Evolutionary conservation across 1,140 invertebrate genomes (phyloP).

Genomic region (Augochlora pura): DNA sequence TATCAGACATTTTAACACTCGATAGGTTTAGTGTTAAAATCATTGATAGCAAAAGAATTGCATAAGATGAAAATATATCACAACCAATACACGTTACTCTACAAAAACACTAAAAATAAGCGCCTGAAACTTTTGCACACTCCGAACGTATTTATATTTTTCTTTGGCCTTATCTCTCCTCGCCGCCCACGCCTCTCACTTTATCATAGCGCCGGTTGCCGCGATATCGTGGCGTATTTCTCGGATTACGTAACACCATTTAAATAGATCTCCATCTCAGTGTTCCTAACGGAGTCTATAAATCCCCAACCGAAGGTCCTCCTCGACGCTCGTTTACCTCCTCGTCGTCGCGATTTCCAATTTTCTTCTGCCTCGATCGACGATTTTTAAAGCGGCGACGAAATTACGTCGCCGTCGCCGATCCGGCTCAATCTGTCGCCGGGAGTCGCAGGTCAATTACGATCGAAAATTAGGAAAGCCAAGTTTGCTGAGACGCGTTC

Average conservation of each 20-base stretch:
- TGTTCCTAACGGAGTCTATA: slow-evolving; percentile 6
- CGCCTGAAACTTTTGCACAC: too few species aligned
- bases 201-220: not conserved
- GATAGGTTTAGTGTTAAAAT: too few species aligned
- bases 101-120: too few species aligned
- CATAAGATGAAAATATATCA: too few species aligned
- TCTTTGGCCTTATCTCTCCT: not conserved
- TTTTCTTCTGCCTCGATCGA: slow-evolving; percentile 17
- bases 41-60: too few species aligned
- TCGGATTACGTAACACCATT: slow-evolving; percentile 19
- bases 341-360: slow-evolving; percentile 11
- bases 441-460: not conserved
- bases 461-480: not conserved
- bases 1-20: too few species aligned
- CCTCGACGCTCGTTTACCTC: slow-evolving; percentile 11
- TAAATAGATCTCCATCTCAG: slow-evolving; percentile 10
- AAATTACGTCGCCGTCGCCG: not conserved
- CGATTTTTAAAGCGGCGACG: slow-evolving; percentile 14
- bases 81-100: too few species aligned
- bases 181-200: too few species aligned
- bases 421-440: too few species aligned
- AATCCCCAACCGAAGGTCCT: slow-evolving; percentile 1
- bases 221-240: not conserved
- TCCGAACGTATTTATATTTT: too few species aligned
- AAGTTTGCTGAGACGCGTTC: too few species aligned